Base-by-base conservation (phyloP, 1,140 invertebrate genomes). In the Hormaphis cornu region DNA sequence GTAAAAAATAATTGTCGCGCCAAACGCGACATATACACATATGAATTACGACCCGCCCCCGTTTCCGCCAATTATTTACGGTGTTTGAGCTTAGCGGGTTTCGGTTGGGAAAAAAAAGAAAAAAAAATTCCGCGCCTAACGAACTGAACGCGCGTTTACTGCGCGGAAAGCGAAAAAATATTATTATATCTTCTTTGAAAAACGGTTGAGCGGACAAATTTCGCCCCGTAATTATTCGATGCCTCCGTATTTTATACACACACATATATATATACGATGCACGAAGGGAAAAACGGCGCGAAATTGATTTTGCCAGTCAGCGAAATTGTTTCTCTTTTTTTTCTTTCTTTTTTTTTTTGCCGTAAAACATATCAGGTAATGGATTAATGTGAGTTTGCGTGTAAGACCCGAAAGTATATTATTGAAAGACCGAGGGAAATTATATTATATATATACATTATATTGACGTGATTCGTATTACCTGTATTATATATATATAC, bases 121-220 rank as follows among this genome's bases (percentile, higher is more conserved):
- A 50, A 66, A 48, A 66, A 63, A 63, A 30, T 46, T 46, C 28
- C 42, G 18, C 22, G 44, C 61, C n/a, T 66, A 66, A 66, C 61
- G 61, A 66, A 66, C 61, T 48, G 44, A 16, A 46, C 20, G 14
- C n/a, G n/a, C 5, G 12, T n/a, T 46, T 6, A 16, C 18, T 22
- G 20, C 18, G 24, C 28, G 20, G 28, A 22, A 35, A 48, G 42
- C 12, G 50, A 48, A 66, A 66, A 66, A 48, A 48, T n/a, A n/a
- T n/a, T n/a, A n/a, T n/a, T n/a, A n/a, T n/a, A n/a, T 50, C 44
- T 20, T 33, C 20, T 33, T 53, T 66, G 26, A 66, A 66, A 48
- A 66, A 66, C 61, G 61, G 61, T 66, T 33, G 61, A 66, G 61
- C 46, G 28, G 42, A 33, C 44, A 48, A 48, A 48, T 66, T 35